Conservation (phyloP, 2,797 vertebrate species). For the Danio kyathit region DNA sequence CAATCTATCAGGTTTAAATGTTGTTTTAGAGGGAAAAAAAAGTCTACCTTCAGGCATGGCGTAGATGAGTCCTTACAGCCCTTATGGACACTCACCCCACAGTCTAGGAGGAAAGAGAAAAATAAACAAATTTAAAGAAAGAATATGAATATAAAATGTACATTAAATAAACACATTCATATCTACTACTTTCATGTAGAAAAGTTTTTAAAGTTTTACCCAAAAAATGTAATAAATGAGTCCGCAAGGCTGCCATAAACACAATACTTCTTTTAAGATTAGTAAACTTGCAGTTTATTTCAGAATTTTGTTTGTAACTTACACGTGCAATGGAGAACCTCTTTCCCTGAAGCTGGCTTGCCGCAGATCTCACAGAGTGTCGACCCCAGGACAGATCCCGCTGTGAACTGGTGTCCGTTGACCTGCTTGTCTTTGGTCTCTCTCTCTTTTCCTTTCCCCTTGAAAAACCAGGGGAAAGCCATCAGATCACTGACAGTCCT, state of each 20-base stretch:
- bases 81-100: constrained; percentile 87
- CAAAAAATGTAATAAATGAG: background rate
- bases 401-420: constrained; percentile 87
- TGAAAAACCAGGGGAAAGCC: constrained; percentile 67
- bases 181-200: background rate
- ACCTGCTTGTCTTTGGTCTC: constrained; percentile 84
- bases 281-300: background rate
- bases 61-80: constrained; percentile 86
- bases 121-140: background rate
- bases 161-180: background rate
- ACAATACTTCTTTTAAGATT: background rate
- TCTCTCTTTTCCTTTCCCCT: constrained; percentile 89
- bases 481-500: constrained; percentile 46
- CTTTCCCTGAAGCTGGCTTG: constrained; percentile 87
- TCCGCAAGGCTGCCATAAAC: background rate
- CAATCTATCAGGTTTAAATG: constrained; percentile 27
- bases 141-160: background rate
- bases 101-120: constrained; percentile 78
- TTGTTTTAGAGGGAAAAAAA: constrained; percentile 6
- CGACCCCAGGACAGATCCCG: constrained; percentile 84
- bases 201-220: too few species aligned
- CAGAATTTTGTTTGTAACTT: constrained; percentile 69
- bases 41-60: constrained; percentile 87
- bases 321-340: constrained; percentile 90
- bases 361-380: constrained; percentile 89